phyloP scores from a whole-genome alignment of 2,888 invertebrate species.

The Oligia latruncula region DNA sequence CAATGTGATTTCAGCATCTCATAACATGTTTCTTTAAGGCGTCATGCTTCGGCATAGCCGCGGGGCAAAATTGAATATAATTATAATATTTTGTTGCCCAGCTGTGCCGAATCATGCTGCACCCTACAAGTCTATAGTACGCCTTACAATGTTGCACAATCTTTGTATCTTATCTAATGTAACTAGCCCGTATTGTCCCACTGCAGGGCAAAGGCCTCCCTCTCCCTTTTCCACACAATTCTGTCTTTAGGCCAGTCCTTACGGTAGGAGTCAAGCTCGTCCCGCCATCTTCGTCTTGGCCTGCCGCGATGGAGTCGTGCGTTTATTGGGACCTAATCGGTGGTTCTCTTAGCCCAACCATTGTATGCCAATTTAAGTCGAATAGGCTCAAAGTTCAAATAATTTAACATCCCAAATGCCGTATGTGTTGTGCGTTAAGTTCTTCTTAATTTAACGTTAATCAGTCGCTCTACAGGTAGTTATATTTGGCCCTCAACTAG shows the following conservation, averaged over 20 bases:
- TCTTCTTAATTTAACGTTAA: not conserved
- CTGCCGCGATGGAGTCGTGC: no score
- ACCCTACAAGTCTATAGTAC: not conserved
- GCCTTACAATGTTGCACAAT: not conserved
- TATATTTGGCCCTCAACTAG: no score
- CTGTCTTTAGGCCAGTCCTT: no score
- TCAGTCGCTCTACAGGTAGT: not conserved
- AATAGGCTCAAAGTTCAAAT: not conserved
- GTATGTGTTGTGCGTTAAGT: not conserved
- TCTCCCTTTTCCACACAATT: no score
- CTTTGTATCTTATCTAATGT: not conserved
- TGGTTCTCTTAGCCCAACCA: not conserved
- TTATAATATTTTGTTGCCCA: not conserved
- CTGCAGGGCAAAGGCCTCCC: no score
- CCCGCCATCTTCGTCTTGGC: no score
- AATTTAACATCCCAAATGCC: not conserved
- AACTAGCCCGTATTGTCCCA: no score
- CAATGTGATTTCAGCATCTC: not conserved
- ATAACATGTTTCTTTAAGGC: not conserved
- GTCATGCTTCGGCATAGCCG: not conserved
- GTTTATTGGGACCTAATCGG: no score
- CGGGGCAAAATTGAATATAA: no score
- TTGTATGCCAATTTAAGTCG: not conserved
- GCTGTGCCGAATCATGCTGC: not conserved
- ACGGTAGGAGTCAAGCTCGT: no score